Evolutionary conservation across 2,113 vertebrate species (phyloP), one percentile per base, ranked within the genome.

Genomic region (Motacilla alba): DNA sequence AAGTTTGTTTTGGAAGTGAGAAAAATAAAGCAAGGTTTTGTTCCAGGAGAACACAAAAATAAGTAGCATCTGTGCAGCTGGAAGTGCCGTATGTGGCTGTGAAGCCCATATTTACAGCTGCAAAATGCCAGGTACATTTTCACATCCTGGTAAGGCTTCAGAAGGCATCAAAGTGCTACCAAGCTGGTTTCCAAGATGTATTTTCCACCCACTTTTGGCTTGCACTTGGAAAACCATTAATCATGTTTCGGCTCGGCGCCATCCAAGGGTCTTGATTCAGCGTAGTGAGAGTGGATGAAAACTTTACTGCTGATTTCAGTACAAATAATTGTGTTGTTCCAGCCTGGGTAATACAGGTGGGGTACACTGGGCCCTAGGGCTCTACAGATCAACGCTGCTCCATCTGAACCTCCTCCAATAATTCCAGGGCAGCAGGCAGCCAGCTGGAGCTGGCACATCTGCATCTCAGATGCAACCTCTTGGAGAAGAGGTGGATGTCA

Each of bases 1-100:
- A 97, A 97, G 96, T 96, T 97, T 95, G 80, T 96, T 97, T 97
- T 96, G 95, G 93, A 96, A 96, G 86, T 84, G 95, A 93, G 92
- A 89, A 94, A 96, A 97, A 94, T 78, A 95, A 95, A 96, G 90
- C 62, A 35, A 84, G 64, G 76, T 93, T 96, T 93, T 93, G 73
- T 96, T 96, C 93, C 94, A 95, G 93, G 68, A 75, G 88, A 93
- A 49, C 55, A 56, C 89, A 73, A 56, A 90, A 90, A 86, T 89
- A 89, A 95, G 89, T 13, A 85, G 90, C 90, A 83, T 95, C 94
- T 89, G 95, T 93, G 85, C 86, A 58, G 92, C 94, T 96, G 93
- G 76, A 89, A 89, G 88, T 31, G 62, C 68, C 8, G 63, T 18
- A 14, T 4, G 41, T 30, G 75, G 83, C 90, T 64, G 83, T 23